Conservation (phyloP, 2,888 invertebrate genomes). For the Drosophila melanosoma region DNA sequence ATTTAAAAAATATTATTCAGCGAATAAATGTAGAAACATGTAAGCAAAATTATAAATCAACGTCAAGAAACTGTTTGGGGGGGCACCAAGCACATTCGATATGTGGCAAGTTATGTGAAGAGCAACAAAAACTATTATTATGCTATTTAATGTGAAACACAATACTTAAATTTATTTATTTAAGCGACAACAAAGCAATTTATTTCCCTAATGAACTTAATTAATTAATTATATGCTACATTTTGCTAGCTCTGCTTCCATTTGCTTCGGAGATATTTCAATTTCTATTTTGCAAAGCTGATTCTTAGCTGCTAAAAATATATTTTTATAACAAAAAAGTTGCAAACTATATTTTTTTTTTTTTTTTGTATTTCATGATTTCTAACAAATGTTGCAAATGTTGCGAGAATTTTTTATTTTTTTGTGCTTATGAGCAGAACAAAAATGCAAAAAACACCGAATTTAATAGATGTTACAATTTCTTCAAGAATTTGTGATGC, state of each 20-base stretch:
- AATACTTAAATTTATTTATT: background rate
- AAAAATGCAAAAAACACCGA: background rate
- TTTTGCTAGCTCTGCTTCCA: background rate
- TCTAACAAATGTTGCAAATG: background rate
- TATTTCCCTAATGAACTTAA: background rate
- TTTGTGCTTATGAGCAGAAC: background rate
- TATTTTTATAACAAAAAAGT: background rate
- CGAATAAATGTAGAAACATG: background rate
- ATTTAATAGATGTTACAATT: background rate
- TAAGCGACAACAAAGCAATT: background rate
- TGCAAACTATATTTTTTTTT: background rate
- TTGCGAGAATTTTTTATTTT: background rate
- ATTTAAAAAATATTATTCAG: background rate
- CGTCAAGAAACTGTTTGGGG: background rate
- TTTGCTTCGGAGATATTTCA: background rate
- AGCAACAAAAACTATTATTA: background rate
- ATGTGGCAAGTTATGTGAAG: background rate
- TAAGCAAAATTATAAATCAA: background rate
- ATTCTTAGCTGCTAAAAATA: background rate
- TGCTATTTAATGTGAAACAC: background rate
- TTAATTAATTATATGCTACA: background rate
- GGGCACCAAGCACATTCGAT: background rate
- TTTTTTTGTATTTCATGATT: background rate
- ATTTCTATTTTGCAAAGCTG: background rate
- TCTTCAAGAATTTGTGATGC: background rate